Conservation (phyloP, 2,113 vertebrate genomes). For the Petaurus breviceps region DNA sequence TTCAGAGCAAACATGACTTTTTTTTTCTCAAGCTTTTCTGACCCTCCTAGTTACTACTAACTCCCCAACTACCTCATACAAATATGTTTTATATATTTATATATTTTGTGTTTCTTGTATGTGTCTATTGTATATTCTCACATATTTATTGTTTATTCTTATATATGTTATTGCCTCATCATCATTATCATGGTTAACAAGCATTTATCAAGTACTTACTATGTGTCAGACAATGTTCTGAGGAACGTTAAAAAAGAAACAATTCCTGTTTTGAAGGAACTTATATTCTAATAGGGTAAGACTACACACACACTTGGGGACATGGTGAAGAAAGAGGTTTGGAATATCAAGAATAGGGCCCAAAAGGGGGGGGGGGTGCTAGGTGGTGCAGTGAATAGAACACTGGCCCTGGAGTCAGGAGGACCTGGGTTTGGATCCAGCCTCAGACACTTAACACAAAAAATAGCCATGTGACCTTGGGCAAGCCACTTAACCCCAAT, state of each 20-base stretch:
- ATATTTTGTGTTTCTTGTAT: background rate
- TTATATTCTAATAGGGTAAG: background rate
- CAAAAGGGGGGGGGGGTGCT: too few species aligned
- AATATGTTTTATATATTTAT: background rate
- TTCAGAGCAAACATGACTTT: background rate
- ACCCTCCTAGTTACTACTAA: background rate
- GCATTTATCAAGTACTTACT: constrained; percentile 5
- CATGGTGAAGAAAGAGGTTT: background rate
- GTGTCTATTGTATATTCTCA: background rate
- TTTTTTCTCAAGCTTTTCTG: background rate
- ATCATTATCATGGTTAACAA: background rate
- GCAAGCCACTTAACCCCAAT: too few species aligned
- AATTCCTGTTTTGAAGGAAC: background rate
- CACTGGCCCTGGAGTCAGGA: too few species aligned
- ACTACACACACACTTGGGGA: background rate
- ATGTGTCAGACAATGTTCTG: constrained; percentile 22
- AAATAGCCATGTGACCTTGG: too few species aligned
- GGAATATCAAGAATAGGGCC: background rate
- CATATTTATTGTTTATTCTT: background rate
- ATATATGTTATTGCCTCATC: background rate
- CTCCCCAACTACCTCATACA: background rate
- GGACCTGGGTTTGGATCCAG: too few species aligned
- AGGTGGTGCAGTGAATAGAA: too few species aligned
- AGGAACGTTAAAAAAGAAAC: background rate
- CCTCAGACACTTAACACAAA: too few species aligned